Evolutionary conservation across 2,888 invertebrate genomes (phyloP), one percentile per base, ranked within the genome.

Genomic region (Pecten maximus): DNA sequence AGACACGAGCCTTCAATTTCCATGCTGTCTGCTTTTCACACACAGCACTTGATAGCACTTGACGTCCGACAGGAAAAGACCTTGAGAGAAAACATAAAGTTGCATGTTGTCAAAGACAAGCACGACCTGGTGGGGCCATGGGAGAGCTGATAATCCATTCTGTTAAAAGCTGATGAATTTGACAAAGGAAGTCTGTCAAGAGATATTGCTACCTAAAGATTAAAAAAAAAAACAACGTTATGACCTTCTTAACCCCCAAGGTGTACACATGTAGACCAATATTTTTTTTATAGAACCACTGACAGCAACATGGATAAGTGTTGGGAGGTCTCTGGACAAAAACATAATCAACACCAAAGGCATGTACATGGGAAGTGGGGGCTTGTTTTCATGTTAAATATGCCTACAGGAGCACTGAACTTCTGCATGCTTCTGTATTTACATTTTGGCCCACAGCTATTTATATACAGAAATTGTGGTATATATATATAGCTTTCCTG

Each of bases 381-480:
- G 35, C 28, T 28, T 74, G 28, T 35, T 74, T 8, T 74, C 74
- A 12, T 35, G 74, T 74, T 35, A 74, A 74, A 54, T 54, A 54
- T 44, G 54, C 54, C 2, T 19, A 54, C 54, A n/a, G 54, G 2
- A 74, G 35, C 74, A 74, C 28, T 74, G 74, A 74, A 28, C 74
- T 35, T 74, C 35, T 23, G 74, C 23, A 3, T 23, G 23, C 19
- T 12, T 74, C 74, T 74, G 74, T 74, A 35, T 74, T 74, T 74
- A 74, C 74, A 15, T 28, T n/a, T 35, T 74, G 74, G 35, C 74
- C 74, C 23, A 10, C 28, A 35, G 74, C 28, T 74, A 74, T 74
- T 74, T 74, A 35, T 74, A 74, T 74, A 35, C 74, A 74, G 74
- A 23, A 74, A 74, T 74, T 60, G n/a, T n/a, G 19, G n/a, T 48